phyloP scores from a whole-genome alignment of 64 coral and sea anemone genomes.

The Astreopora myriophthalma region DNA sequence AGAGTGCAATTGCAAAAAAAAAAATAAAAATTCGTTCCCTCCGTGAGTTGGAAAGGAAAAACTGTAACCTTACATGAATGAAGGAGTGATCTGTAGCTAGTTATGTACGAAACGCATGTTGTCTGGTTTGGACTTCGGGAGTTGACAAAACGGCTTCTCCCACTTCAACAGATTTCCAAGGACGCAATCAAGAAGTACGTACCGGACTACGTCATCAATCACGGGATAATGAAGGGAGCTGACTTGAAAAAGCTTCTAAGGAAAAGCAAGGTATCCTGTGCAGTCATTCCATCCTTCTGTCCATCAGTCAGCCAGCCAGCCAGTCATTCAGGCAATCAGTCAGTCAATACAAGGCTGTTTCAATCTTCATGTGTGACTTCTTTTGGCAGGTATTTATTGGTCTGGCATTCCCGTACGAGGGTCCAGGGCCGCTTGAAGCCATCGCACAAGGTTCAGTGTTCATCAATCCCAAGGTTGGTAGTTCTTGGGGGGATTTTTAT shows the following conservation, averaged over 20 bases:
- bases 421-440: slow-evolving; percentile 89
- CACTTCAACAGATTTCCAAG: slow-evolving; percentile 5
- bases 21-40: too few species aligned
- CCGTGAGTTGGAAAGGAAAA: too few species aligned
- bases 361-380: too few species aligned
- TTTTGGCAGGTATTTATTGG: slow-evolving; percentile 84
- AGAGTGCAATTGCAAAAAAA: too few species aligned
- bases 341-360: too few species aligned
- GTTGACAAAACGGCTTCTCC: background rate
- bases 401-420: slow-evolving; percentile 91
- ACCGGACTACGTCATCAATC: slow-evolving; percentile 81
- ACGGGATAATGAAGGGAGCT: slow-evolving; percentile 71
- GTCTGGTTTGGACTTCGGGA: background rate
- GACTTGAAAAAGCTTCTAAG: slow-evolving; percentile 62
- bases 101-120: too few species aligned
- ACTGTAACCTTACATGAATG: too few species aligned
- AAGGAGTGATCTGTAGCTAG: too few species aligned
- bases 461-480: slow-evolving; percentile 85
- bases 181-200: slow-evolving; percentile 11
- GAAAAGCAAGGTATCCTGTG: slow-evolving; percentile 70
- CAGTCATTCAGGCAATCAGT: background rate
- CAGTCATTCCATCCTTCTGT: background rate
- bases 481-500: too few species aligned
- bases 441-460: slow-evolving; percentile 87
- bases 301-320: background rate